Evolutionary conservation across 2,888 invertebrate species (phyloP), one percentile per base, ranked within the genome.

Genomic region (Drosophila diplacantha): DNA sequence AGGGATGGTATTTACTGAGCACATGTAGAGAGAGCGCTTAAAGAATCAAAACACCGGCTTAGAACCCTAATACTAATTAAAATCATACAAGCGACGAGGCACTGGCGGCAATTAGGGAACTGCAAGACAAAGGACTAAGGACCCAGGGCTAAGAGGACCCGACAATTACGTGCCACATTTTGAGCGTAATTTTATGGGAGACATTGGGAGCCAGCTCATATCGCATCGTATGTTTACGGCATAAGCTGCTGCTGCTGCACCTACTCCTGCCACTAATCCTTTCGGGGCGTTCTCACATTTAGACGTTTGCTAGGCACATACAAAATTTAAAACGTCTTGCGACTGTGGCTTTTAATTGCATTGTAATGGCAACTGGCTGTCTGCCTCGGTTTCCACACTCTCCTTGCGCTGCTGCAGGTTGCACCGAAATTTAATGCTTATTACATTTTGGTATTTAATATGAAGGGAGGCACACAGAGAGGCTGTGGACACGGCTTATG

Each of bases 161-260:
- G 59, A 53, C 69, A 71, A 74, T 76, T 79, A 78, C 68, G 66
- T 79, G 74, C 71, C 53, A 74, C 72, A 80, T 74, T 82, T 80
- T 55, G 76, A 72, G 69, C 57, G 67, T 62, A 50, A 80, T 82
- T 78, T 78, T 78, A 82, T 74, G 61, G 61, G 56, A 63, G 55
- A 60, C 78, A 67, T 65, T 54, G 62, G 57, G 61, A 52, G 60
- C 62, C 68, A 62, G 34, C 66, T 71, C 55, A 56, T 64, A 75
- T 64, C 53, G 32, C 16, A 75, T 64, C 51, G 24, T 7, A 65
- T 57, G 61, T 47, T 47, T 62, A 67, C 69, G 79, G 69, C 73
- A 75, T 73, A 81, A 79, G 75, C 71, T 65, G 63, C 46, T 63
- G 51, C 64, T 80, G 39, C 24, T 24, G 59, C 35, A 37, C 52